Percentiles rank a stretch among this genome's conserved stretches.
Conservation (phyloP, 2,113 vertebrate species). For the Larimichthys crocea region DNA sequence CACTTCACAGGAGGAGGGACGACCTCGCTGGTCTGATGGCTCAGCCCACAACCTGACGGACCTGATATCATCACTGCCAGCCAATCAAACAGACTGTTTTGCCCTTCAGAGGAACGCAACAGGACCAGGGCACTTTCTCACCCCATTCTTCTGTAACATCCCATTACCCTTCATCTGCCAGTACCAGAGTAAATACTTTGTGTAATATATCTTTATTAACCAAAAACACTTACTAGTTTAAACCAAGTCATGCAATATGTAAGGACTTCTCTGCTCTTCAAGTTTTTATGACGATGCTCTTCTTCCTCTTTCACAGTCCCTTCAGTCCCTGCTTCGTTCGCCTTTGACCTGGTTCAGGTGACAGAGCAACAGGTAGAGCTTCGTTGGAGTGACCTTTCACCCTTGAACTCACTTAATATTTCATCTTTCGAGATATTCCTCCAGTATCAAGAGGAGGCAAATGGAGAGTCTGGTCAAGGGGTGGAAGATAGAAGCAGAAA, state of each 20-base stretch:
- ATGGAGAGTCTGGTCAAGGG: constrained; percentile 3
- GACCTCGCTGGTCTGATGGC: constrained; percentile 86
- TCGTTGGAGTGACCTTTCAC: constrained; percentile 80
- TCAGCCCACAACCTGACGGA: constrained; percentile 83
- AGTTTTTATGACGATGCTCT: neutral
- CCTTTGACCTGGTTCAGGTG: constrained; percentile 79
- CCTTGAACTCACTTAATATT: constrained; percentile 57
- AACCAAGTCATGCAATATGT: no score
- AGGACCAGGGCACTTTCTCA: constrained; percentile 86
- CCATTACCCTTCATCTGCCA: constrained; percentile 91
- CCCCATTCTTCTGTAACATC: constrained; percentile 88
- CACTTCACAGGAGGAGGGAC: constrained; percentile 85
- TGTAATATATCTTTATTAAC: constrained; percentile 20
- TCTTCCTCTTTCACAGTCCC: constrained; percentile 53
- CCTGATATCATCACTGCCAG: constrained; percentile 77
- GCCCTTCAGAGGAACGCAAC: constrained; percentile 88
- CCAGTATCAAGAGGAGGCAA: constrained; percentile 81
- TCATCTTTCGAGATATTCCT: constrained; percentile 77
- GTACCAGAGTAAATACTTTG: constrained; percentile 86
- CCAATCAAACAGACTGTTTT: constrained; percentile 89
- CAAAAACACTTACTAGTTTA: no score
- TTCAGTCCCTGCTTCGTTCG: constrained; percentile 38
- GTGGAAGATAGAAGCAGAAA: constrained; percentile 12
- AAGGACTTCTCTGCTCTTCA: no score
- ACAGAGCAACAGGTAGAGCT: constrained; percentile 85